Percentiles rank a stretch among this genome's conserved stretches.
Evolutionary conservation across 2,797 vertebrate genomes (phyloP).

Genomic region (Enteromius argenteus): DNA sequence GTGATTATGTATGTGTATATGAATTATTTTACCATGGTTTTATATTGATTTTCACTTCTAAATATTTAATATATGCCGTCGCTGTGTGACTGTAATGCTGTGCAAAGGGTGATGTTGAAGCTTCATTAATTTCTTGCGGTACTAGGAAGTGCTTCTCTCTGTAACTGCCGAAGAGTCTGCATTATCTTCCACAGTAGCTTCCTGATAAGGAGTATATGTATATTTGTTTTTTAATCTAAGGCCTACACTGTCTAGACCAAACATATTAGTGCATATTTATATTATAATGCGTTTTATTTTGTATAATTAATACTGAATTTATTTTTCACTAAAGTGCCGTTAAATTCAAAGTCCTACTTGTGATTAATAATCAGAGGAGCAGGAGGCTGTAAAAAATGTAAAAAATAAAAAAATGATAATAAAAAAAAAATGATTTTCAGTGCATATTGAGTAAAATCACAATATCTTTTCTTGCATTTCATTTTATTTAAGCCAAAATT

Average conservation of each 20-base stretch:
- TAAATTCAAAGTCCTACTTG: neutral
- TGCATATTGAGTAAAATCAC: neutral
- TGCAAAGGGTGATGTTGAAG: constrained; percentile 27
- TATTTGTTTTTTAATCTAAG: neutral
- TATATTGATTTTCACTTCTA: neutral
- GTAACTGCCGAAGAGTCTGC: constrained; percentile 17
- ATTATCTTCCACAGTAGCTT: constrained; percentile 31
- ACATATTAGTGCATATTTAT: no score
- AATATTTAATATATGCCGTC: neutral
- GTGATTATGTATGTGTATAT: neutral
- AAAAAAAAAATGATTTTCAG: neutral
- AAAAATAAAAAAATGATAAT: neutral
- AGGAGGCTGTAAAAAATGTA: neutral
- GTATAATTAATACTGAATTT: neutral
- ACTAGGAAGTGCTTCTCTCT: neutral
- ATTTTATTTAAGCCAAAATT: constrained; percentile 5
- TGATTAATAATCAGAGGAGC: neutral
- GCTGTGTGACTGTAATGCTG: constrained; percentile 9
- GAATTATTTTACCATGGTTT: neutral
- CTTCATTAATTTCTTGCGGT: constrained; percentile 35
- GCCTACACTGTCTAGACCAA: neutral
- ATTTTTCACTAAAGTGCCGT: neutral
- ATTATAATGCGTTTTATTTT: neutral
- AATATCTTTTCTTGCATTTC: neutral
- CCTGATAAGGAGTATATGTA: constrained; percentile 1